These are phyloP conservation scores for Channallabes apus DNA, from an alignment of 2,797 vertebrate species.

Conservation along the genomic window DNA sequence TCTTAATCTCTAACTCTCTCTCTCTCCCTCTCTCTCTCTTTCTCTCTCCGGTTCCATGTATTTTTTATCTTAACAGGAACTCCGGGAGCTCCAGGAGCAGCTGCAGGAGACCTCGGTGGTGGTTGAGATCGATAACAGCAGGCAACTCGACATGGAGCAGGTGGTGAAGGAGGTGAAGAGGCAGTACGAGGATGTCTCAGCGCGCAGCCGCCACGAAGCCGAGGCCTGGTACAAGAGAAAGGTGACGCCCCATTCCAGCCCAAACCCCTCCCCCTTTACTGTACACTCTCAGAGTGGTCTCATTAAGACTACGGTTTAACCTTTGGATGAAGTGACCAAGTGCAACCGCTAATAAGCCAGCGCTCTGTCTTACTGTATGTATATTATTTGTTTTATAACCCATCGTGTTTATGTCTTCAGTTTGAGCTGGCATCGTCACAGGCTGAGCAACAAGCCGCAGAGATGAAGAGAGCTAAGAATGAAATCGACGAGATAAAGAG, in stretches of 20 bases:
- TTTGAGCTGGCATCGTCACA: constrained; percentile 62
- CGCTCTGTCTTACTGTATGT: neutral
- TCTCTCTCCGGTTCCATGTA: neutral
- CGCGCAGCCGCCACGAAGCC: constrained; percentile 75
- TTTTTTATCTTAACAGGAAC: constrained; percentile 71
- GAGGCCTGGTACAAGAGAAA: constrained; percentile 85
- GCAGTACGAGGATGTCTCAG: constrained; percentile 71
- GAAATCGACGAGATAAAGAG: constrained; percentile 68
- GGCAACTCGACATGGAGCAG: constrained; percentile 72
- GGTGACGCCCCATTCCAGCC: constrained; percentile 64
- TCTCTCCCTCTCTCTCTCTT: neutral
- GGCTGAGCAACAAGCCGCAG: constrained; percentile 56
- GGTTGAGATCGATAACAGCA: constrained; percentile 81
- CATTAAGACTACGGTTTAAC: neutral
- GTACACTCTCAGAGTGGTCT: neutral
- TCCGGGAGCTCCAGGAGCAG: constrained; percentile 77
- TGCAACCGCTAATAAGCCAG: neutral
- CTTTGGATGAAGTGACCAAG: neutral
- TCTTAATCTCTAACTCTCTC: no score
- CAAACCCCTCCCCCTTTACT: neutral
- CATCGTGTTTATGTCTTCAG: constrained; percentile 53
- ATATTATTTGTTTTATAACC: neutral
- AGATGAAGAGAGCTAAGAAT: constrained; percentile 60
- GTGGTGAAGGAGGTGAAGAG: constrained; percentile 70
- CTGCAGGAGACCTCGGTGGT: constrained; percentile 72